Evolutionary conservation across 2,797 vertebrate species (phyloP).

Genomic region (Microcaecilia unicolor): DNA sequence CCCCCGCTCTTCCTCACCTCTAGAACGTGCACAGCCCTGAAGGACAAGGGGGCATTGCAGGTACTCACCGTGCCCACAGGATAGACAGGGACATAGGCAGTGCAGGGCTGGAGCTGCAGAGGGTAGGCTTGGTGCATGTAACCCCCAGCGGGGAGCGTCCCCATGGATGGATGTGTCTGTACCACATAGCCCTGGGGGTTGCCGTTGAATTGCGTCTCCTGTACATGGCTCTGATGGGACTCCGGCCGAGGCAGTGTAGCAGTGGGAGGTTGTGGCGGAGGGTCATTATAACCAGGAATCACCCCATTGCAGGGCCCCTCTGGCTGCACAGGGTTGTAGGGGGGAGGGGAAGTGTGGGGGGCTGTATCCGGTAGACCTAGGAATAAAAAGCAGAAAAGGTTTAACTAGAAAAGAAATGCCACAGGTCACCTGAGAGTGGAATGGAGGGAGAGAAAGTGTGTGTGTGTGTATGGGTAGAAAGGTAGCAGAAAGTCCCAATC

Average conservation of each 20-base stretch:
- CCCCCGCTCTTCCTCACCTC: not conserved
- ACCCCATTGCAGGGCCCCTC: conserved; percentile 11
- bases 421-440: too few species aligned
- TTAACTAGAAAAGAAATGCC: not conserved
- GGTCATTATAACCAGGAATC: conserved; percentile 36
- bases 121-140: conserved; percentile 81
- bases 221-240: conserved; percentile 58
- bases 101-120: conserved; percentile 85
- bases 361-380: conserved; percentile 59
- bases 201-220: conserved; percentile 67
- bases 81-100: conserved; percentile 85
- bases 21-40: not conserved
- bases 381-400: not conserved
- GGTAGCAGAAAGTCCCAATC: too few species aligned
- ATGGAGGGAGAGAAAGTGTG: not conserved
- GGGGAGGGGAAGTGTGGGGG: conserved; percentile 78
- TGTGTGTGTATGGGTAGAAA: too few species aligned
- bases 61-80: conserved; percentile 80
- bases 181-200: conserved; percentile 75
- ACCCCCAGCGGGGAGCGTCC: conserved; percentile 65
- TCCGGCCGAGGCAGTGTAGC: conserved; percentile 50
- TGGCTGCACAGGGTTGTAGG: conserved; percentile 47
- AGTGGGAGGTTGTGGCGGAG: conserved; percentile 55
- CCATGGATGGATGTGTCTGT: conserved; percentile 67
- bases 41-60: too few species aligned